phyloP scores from a whole-genome alignment of 2,113 vertebrate species.

The Oncorhynchus keta region DNA sequence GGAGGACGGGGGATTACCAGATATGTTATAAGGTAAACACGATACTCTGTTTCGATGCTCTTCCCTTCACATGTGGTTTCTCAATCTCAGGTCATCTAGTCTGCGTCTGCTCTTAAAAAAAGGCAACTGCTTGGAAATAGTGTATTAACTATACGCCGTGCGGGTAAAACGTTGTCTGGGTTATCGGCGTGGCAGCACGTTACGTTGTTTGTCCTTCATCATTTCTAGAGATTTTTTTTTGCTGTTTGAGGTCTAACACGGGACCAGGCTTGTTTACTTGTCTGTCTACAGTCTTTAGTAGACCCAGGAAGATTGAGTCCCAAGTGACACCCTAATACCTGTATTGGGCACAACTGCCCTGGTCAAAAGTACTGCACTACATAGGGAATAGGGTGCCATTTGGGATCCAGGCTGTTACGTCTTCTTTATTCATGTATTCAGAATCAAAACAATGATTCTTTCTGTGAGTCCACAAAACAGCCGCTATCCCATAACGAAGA shows the following conservation, averaged over 20 bases:
- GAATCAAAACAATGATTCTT: slow-evolving; percentile 59
- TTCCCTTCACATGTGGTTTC: slow-evolving; percentile 77
- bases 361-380: no score
- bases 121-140: slow-evolving; percentile 73
- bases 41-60: slow-evolving; percentile 60
- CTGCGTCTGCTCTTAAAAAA: slow-evolving; percentile 74
- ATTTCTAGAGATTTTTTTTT: slow-evolving; percentile 63
- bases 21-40: slow-evolving; percentile 78
- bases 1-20: slow-evolving; percentile 66
- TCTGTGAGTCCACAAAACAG: slow-evolving; percentile 49
- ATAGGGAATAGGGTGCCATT: no score
- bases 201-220: slow-evolving; percentile 69
- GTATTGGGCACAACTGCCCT: neutral
- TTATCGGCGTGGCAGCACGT: slow-evolving; percentile 69
- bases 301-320: slow-evolving; percentile 26
- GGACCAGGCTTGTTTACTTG: slow-evolving; percentile 70
- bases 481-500: slow-evolving; percentile 28
- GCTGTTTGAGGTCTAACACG: slow-evolving; percentile 68
- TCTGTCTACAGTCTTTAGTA: slow-evolving; percentile 49
- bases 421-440: slow-evolving; percentile 60
- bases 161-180: slow-evolving; percentile 75
- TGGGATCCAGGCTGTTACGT: no score
- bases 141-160: slow-evolving; percentile 82
- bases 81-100: slow-evolving; percentile 73
- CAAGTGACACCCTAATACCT: no score